Evolutionary conservation across 2,888 invertebrate genomes (phyloP).

Genomic region (Acanthosepion pharaonis): DNA sequence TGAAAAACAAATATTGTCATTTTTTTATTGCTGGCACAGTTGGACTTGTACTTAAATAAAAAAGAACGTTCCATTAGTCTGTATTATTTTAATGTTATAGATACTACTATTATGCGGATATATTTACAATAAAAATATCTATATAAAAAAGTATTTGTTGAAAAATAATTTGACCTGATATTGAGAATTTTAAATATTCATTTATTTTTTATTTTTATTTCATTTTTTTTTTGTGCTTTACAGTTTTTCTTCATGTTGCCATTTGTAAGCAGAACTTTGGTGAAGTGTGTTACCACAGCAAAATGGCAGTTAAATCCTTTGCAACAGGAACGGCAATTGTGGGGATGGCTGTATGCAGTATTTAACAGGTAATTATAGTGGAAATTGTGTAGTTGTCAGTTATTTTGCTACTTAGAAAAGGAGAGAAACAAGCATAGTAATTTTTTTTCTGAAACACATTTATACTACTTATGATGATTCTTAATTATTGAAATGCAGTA

Average conservation of each 20-base stretch:
- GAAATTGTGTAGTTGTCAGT: neutral
- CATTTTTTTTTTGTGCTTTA: neutral
- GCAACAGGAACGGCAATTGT: constrained; percentile 48
- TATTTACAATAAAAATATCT: neutral
- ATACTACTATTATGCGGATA: neutral
- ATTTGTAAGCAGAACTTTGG: neutral
- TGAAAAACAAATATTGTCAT: no score
- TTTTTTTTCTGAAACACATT: no score
- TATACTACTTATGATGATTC: no score
- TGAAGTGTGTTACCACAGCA: neutral
- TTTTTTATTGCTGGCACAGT: no score
- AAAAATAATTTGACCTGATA: neutral
- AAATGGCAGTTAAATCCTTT: neutral
- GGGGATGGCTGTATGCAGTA: constrained; percentile 56
- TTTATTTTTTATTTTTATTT: no score
- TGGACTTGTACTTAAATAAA: no score
- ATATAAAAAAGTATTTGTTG: neutral
- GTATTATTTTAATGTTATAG: no score
- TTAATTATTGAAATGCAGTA: no score
- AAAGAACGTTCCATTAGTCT: no score
- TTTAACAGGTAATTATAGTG: constrained; percentile 53
- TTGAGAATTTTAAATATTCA: neutral
- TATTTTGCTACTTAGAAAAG: no score
- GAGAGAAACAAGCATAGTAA: no score
- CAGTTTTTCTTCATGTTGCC: neutral